Conservation (phyloP, 1,140 invertebrate species). For the Polypedilum pembai region DNA sequence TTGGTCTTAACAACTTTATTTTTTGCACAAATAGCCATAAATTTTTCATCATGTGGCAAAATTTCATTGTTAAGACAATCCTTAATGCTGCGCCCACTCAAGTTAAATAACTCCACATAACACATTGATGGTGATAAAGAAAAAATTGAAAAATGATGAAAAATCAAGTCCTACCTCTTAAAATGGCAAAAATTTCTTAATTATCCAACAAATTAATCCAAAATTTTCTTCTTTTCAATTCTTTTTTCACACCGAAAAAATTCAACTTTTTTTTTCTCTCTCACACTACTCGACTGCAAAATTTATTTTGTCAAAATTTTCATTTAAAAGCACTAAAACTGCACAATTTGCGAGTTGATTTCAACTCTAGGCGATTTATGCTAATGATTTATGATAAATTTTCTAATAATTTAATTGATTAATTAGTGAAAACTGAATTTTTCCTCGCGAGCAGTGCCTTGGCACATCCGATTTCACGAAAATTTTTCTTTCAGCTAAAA, state of each 20-base stretch:
- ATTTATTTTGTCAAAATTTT: background rate
- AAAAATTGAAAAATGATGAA: background rate
- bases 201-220: background rate
- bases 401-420: conserved; percentile 25
- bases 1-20: background rate
- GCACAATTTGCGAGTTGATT: background rate
- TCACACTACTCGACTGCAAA: too few relatives aligned
- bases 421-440: conserved; percentile 26
- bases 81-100: conserved; percentile 7
- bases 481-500: conserved; percentile 24
- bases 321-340: background rate
- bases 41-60: background rate
- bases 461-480: conserved; percentile 23
- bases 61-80: background rate
- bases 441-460: background rate
- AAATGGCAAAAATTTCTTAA: background rate
- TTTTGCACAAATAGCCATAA: background rate
- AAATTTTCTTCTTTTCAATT: background rate
- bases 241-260: background rate
- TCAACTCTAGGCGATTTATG: background rate
- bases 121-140: background rate
- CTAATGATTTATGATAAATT: background rate
- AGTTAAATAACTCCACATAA: background rate
- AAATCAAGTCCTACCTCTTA: background rate
- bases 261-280: background rate